Evolutionary conservation across 1,140 invertebrate species (phyloP), one percentile per base, ranked within the genome.

Genomic region (Scaptomyza graminum): DNA sequence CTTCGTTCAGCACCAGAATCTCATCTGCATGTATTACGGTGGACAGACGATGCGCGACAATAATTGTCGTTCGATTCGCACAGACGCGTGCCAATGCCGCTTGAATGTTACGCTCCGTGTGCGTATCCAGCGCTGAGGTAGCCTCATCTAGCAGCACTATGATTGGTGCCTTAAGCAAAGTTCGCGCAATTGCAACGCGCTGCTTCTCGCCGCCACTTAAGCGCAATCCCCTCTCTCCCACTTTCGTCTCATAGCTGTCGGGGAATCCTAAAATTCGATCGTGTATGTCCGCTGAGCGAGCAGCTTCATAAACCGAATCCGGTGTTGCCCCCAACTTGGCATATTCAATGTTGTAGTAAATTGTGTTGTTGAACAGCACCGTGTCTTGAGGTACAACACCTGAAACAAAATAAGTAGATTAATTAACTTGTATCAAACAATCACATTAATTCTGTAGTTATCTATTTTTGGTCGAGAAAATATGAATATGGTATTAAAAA

Each of bases 351-450:
- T 99, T 99, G 91, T 98, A 99, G 74, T 95, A 95, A 49, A 99
- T 98, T 12, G 96, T 95, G 85, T 98, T 97, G 91, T 99, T 99
- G 90, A 99, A 99, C 0, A 99, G 94, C 18, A 99, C 98, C 12
- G 98, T 99, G 90, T 99, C 98, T 92, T 99, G 98, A 1, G 98
- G 98, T 37, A 99, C 98, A 25, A 99, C 97, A 37, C 98, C 98
- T 80, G 13, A 1, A 65, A 9, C 54, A 3, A n/a, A 41, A 22
- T 7, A 43, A 0, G 12, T 2, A 49, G 5, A 6, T 50, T n/a
- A 9, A 37, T 49, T 79, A 22, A 22, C 18, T 22, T 22, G 18
- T 22, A 22, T 22, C 18, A 22, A 22, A 22, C 18, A 22, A 22
- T 22, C 18, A 22, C 18, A 22, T 22, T 0, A 22, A 22, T 22